Evolutionary conservation across 2,888 invertebrate species (phyloP).

Genomic region (Dromius quadrimaculatus): DNA sequence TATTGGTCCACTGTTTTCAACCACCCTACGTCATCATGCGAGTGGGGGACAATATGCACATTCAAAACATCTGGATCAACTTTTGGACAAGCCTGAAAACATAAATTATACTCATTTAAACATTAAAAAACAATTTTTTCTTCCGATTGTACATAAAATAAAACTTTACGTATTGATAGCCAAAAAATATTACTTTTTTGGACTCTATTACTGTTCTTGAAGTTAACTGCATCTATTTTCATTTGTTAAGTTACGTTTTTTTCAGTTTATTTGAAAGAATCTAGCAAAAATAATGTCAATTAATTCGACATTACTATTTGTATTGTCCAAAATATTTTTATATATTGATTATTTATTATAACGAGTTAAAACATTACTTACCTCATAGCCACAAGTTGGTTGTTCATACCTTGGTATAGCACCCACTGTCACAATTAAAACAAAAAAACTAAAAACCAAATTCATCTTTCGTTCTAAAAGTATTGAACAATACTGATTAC

Average conservation of each 20-base stretch:
- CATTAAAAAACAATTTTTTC: background rate
- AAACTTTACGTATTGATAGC: background rate
- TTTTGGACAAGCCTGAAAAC: conserved; percentile 71
- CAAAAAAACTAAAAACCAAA: background rate
- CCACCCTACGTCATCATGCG: conserved; percentile 95
- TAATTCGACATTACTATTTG: too few species aligned
- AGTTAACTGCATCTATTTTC: background rate
- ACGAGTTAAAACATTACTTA: background rate
- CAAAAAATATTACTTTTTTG: background rate
- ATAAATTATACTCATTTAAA: background rate
- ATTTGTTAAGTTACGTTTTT: too few species aligned
- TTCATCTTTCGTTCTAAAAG: conserved; percentile 5
- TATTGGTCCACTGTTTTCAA: conserved; percentile 92
- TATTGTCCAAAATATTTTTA: too few species aligned
- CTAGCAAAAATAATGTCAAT: too few species aligned
- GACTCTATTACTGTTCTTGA: background rate
- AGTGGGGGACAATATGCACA: conserved; percentile 85
- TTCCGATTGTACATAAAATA: background rate
- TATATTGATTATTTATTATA: background rate
- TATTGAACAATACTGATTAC: background rate
- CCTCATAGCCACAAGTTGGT: conserved; percentile 1
- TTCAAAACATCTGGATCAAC: conserved; percentile 74
- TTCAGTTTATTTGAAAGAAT: too few species aligned
- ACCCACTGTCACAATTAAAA: background rate
- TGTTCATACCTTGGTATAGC: background rate